A percentile compares a stretch with the other conserved stretches of the same genome.
phyloP scores from a whole-genome alignment of 2,797 vertebrate genomes.

The Brachyalestes nurse region DNA sequence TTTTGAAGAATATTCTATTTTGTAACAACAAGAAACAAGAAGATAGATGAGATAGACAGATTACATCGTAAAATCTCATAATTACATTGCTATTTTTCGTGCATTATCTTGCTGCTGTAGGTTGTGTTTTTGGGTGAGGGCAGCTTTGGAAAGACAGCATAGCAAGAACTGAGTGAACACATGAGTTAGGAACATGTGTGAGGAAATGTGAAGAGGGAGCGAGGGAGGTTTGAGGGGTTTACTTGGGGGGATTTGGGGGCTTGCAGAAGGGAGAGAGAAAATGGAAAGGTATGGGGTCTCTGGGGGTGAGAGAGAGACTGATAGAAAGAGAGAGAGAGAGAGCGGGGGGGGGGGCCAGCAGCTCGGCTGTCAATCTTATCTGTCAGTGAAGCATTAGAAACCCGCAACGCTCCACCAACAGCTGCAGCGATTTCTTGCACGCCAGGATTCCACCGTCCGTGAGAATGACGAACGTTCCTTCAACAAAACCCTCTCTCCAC shows the following conservation, averaged over 20 bases:
- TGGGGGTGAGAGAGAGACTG: conserved; percentile 3
- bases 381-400: conserved; percentile 65
- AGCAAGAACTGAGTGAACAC: background rate
- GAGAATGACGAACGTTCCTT: conserved; percentile 49
- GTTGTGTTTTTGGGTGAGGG: too few relatives aligned
- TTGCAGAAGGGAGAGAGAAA: background rate
- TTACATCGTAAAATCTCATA: too few relatives aligned
- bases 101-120: too few relatives aligned
- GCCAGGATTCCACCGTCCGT: conserved; percentile 45
- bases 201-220: conserved; percentile 15
- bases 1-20: too few relatives aligned
- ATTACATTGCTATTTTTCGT: too few relatives aligned
- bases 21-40: too few relatives aligned
- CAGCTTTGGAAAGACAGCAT: background rate
- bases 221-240: conserved; percentile 23
- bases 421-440: conserved; percentile 67
- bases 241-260: background rate
- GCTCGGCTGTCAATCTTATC: conserved; percentile 72
- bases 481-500: conserved; percentile 23
- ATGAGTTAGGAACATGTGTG: conserved; percentile 46
- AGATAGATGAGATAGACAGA: too few relatives aligned
- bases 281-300: background rate
- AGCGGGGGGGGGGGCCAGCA: too few relatives aligned
- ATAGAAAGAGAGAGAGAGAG: conserved; percentile 47
- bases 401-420: conserved; percentile 66